Base-by-base conservation (phyloP, 2,797 vertebrate species). In the Geotrypetes seraphini region DNA sequence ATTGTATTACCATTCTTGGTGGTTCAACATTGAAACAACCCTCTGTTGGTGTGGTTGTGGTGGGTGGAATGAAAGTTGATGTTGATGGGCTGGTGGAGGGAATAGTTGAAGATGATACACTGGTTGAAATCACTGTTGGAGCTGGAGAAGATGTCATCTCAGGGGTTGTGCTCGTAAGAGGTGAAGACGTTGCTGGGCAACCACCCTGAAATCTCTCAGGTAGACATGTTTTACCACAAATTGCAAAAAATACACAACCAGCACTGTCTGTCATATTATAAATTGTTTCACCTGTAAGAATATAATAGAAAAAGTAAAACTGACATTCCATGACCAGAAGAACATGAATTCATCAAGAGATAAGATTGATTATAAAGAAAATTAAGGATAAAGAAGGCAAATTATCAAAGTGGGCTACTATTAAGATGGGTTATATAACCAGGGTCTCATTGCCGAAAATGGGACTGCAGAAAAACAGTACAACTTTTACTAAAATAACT, bases 221-320 rank as follows among this genome's bases (percentile, higher is more conserved):
- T 7, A 2, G 14, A 34, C 89, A 91, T 0, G 3, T 13, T 1
- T 5, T 3, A 50, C 30, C 68, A 48, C 89, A 92, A 8, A 50
- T 25, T 3, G 81, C 75, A 10, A 53, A 79, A 40, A 64, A 85
- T 32, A 64, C 62, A 64, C 71, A 76, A 1, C 78, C 83, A 1
- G 28, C 59, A 5, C 33, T 66, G 48, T 88, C 80, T 3, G 48
- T 48, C 16, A 5, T 2, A 10, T 69, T 65, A 19, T 89, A 88
- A n/a, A 91, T 69, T 1, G 48, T 1, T 1, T 43, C 63, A 12
- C 66, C 87, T 90, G 12, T 12, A 7, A 23, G 19, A 24, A 7
- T 3, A 2, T 2, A 1, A 3, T 1, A 4, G n/a, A 0, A 0
- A 3, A 3, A n/a, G 14, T 5, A 16, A 8, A 19, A 18, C 1